Evolutionary conservation across 2,113 vertebrate genomes (phyloP), one percentile per base, ranked within the genome.

Genomic region (Sclerurus mexicanus): DNA sequence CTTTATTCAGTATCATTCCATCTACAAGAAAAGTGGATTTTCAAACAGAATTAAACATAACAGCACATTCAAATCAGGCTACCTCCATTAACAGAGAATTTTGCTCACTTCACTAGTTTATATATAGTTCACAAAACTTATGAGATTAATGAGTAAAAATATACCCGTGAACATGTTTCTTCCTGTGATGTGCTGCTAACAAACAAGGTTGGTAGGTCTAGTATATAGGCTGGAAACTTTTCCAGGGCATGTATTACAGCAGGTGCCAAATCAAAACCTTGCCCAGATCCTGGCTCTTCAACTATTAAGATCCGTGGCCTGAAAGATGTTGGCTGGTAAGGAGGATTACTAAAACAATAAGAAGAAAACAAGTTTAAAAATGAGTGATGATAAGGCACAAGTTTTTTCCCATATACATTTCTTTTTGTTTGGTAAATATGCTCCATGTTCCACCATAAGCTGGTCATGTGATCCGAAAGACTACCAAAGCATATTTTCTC

Each of bases 121-220:
- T 17, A 62, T 33, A 63, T 7, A 44, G 27, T 59, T 63, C 25
- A 42, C 22, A 9, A 71, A 72, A 44, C 13, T n/a, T 33, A 14
- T 27, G 44, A 85, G 15, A 66, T 35, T 67, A 74, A 85, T 37
- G 37, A 58, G 6, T 47, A 56, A 59, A 42, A 33, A 42, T 28
- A 93, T 98, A 99, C 99, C 99, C 99, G 98, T 53, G 99, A 98
- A 92, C 99, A 99, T 6, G 97, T 98, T 97, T 99, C 99, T 97
- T 99, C 99, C 4, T 99, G 99, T 25, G 98, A 98, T 30, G 97
- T 96, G 27, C 83, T 33, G 40, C 98, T 98, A 89, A 97, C 98
- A 96, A 98, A 99, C 88, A 99, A 97, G 89, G 98, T 93, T 2
- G 99, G 98, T 91, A 99, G 96, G 81, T 99, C 99, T 69, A 99